Conservation (phyloP, 2,797 vertebrate genomes). For the Ammospiza maritima region DNA sequence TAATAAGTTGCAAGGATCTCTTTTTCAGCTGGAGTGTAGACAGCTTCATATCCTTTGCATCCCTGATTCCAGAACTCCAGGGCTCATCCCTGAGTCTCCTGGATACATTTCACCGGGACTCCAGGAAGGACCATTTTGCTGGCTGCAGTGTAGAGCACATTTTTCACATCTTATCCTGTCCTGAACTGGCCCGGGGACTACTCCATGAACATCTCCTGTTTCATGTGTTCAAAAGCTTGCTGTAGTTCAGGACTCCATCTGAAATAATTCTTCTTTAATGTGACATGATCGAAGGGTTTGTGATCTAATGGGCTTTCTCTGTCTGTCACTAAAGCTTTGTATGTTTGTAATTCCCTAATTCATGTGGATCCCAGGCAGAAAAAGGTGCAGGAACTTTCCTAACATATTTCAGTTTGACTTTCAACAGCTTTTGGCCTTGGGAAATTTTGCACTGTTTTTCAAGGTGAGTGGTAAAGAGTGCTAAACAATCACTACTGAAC, state of each 20-base stretch:
- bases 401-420: neutral
- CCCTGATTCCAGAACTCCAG: neutral
- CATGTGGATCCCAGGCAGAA: neutral
- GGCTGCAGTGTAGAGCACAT: neutral
- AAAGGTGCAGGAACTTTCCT: neutral
- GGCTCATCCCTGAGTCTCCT: neutral
- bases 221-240: neutral
- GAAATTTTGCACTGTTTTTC: neutral
- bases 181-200: too few relatives aligned
- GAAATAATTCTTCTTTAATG: neutral
- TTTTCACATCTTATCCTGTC: neutral
- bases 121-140: neutral
- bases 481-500: neutral
- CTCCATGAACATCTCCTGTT: neutral
- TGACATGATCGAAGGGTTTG: fast-evolving
- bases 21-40: neutral
- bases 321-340: neutral
- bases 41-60: neutral
- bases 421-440: neutral
- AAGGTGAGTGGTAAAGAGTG: neutral
- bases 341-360: neutral
- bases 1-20: neutral
- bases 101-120: neutral
- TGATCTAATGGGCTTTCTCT: neutral
- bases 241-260: neutral